Conservation (phyloP, 2,113 vertebrate species). For the Lophius piscatorius region DNA sequence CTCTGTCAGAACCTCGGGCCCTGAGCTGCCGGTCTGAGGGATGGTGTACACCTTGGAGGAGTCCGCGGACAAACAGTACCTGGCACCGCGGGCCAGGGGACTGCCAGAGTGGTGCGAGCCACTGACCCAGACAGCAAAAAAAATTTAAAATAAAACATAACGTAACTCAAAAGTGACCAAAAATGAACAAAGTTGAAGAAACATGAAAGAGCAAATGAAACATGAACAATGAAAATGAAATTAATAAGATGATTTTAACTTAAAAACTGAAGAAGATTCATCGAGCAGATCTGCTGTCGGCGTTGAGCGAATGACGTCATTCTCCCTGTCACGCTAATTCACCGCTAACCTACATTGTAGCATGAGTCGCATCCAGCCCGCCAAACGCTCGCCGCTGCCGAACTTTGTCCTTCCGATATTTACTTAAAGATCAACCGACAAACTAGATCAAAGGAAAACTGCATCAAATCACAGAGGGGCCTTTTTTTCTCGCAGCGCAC, state of each 20-base stretch:
- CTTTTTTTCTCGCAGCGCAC: too few relatives aligned
- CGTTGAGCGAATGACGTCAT: conserved; percentile 11
- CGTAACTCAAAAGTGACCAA: conserved; percentile 60
- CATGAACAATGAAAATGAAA: conserved; percentile 30
- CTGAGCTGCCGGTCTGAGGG: conserved; percentile 82
- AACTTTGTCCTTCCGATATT: conserved; percentile 62
- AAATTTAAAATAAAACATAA: conserved; percentile 52
- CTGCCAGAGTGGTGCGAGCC: conserved; percentile 94
- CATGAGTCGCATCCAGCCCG: conserved; percentile 39
- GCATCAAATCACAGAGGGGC: conserved; percentile 25
- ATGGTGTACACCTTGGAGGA: conserved; percentile 92
- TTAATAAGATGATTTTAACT: background rate
- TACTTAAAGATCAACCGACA: conserved; percentile 66
- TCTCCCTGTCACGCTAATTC: background rate
- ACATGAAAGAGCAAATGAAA: conserved; percentile 29
- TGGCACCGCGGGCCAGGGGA: conserved; percentile 86
- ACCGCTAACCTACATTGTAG: conserved; percentile 21
- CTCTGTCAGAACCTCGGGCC: conserved; percentile 59
- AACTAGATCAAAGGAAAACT: conserved; percentile 46
- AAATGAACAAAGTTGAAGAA: conserved; percentile 32
- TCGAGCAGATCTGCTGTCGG: background rate
- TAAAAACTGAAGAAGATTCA: conserved; percentile 10
- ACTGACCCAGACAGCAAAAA: conserved; percentile 75
- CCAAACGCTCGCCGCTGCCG: conserved; percentile 12
- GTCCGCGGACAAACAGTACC: conserved; percentile 87